Base-by-base conservation (phyloP, 2,113 vertebrate species). In the Istiophorus platypterus region DNA sequence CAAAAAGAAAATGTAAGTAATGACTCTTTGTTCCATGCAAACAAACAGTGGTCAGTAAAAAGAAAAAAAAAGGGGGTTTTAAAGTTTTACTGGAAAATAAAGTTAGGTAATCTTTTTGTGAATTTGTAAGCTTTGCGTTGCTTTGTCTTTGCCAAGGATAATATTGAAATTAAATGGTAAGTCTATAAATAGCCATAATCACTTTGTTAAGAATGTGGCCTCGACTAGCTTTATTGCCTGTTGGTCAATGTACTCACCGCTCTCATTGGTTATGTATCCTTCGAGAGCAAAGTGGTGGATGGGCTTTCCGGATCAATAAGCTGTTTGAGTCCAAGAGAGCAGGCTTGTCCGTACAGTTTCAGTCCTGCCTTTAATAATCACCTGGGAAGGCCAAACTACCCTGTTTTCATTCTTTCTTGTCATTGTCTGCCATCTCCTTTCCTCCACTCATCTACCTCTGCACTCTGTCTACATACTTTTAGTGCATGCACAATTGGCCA, bases 301-400 rank as follows among this genome's bases (percentile, higher is more conserved):
- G 61, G 72, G 29, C 81, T 85, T 72, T 78, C 58, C 9, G 2
- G 87, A 92, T 94, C 91, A 83, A 92, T 93, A 90, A 88, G 64
- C 87, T 89, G 88, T 93, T 92, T 90, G 64, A 75, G 78, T 86
- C 75, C 73, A 65, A 54, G 73, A 82, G 59, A 83, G 80, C 62
- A 71, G 52, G 11, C 29, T 59, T 69, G 79, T 88, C 78, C 67
- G 79, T 56, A 41, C 1, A 26, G 57, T 51, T 88, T 75, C 57
- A 76, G 79, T 52, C 65, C 34, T 24, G 76, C 29, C 76, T 78
- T 66, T 76, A 76, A 81, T 78, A 84, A 91, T 90, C 75, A 90
- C 75, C 76, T 22, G 67, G 80, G 70, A 81, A 75, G 70, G 26
- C 52, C 61, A 76, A 86, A 71, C 54, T 45, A 59, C 59, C 54